phyloP scores from a whole-genome alignment of 2,888 invertebrate species.

The Cantharis lateralis region DNA sequence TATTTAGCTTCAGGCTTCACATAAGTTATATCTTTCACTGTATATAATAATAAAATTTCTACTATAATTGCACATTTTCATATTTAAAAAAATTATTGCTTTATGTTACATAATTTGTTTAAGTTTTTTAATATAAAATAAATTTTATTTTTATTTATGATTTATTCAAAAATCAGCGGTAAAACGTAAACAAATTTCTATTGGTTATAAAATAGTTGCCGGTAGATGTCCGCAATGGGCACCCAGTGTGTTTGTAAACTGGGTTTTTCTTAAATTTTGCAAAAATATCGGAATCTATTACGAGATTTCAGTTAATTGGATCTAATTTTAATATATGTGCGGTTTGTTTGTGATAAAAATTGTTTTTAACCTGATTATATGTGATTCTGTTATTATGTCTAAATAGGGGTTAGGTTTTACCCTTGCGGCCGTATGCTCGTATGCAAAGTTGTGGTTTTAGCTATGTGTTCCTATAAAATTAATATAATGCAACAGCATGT shows the following conservation, averaged over 20 bases:
- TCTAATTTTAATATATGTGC: constrained; percentile 20
- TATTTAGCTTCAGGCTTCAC: too few species aligned
- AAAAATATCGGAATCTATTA: constrained; percentile 45
- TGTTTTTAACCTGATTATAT: constrained; percentile 24
- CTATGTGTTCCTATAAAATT: constrained; percentile 42
- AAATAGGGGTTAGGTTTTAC: constrained; percentile 57
- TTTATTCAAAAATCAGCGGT: constrained; percentile 41
- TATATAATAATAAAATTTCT: neutral
- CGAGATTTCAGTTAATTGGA: constrained; percentile 33
- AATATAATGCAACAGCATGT: constrained; percentile 41
- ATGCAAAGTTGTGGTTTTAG: constrained; percentile 35
- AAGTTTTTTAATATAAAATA: neutral
- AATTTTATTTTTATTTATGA: too few species aligned
- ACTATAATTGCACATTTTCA: neutral
- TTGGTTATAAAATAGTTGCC: constrained; percentile 45
- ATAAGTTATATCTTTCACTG: too few species aligned
- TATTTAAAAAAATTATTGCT: neutral
- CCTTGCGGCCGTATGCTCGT: constrained; percentile 55
- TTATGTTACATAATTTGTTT: neutral
- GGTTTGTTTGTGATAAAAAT: constrained; percentile 11
- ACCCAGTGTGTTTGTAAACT: constrained; percentile 61
- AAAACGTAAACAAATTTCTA: constrained; percentile 30
- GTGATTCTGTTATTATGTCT: constrained; percentile 42
- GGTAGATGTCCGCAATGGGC: constrained; percentile 56
- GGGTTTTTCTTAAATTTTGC: constrained; percentile 57